Percentiles rank a stretch among this genome's conserved stretches.
These are phyloP conservation scores for Actenoides lindsayi DNA, from an alignment of 2,113 vertebrate species.

Conservation along the genomic window DNA sequence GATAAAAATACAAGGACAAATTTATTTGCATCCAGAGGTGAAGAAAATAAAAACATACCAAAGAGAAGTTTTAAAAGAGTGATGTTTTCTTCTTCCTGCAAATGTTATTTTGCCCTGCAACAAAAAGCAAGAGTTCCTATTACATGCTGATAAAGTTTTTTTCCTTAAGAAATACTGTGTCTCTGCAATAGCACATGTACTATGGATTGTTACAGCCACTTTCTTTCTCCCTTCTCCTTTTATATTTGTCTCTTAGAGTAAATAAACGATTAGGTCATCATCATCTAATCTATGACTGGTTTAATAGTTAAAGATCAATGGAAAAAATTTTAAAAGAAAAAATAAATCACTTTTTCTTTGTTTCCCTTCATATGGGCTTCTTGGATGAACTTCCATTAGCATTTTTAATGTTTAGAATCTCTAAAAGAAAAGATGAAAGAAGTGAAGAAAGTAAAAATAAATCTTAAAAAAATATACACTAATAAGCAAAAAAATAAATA, in stretches of 20 bases:
- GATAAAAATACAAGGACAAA: background rate
- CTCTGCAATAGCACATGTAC: conserved; percentile 36
- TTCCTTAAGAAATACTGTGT: background rate
- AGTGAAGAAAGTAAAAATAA: background rate
- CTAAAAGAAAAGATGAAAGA: background rate
- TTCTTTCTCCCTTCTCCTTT: background rate
- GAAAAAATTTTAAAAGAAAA: background rate
- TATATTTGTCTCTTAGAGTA: background rate
- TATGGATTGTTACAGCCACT: background rate
- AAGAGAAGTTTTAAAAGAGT: background rate
- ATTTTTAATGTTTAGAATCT: background rate
- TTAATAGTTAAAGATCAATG: background rate
- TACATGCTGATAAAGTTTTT: background rate
- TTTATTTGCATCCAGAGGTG: background rate
- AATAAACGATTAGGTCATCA: conserved; percentile 7
- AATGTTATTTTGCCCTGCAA: background rate
- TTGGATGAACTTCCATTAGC: background rate
- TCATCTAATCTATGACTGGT: background rate
- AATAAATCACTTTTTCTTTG: background rate
- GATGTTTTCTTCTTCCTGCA: background rate
- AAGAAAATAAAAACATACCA: background rate
- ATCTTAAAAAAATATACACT: background rate
- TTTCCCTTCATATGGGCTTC: background rate
- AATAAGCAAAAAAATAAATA: background rate
- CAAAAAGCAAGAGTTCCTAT: background rate